Evolutionary conservation across 2,797 vertebrate species (phyloP).

Genomic region (Micromesistius poutassou): DNA sequence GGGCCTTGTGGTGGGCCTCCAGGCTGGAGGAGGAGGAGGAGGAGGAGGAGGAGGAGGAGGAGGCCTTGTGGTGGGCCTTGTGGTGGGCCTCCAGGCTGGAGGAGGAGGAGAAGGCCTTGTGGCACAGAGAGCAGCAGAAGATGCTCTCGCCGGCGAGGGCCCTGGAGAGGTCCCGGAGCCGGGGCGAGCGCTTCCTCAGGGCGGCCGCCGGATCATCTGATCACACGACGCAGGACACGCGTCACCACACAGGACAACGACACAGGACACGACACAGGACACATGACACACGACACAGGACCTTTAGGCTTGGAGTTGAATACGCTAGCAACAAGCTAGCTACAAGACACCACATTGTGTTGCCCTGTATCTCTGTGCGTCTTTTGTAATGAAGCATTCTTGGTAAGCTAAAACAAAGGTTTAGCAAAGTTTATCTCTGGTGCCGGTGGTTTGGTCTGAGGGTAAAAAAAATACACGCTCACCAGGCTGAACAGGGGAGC

Average conservation of each 20-base stretch:
- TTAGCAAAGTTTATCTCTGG: not conserved
- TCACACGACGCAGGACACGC: no score
- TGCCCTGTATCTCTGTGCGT: slow-evolving; percentile 21
- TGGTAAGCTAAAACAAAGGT: not conserved
- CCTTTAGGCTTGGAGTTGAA: not conserved
- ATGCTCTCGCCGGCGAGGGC: slow-evolving; percentile 8
- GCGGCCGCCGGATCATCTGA: slow-evolving; percentile 4
- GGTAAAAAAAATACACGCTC: not conserved
- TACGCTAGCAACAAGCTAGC: not conserved
- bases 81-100: slow-evolving; percentile 26
- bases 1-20: no score
- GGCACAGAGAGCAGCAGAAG: slow-evolving; percentile 24
- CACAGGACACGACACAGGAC: no score
- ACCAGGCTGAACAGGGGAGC: not conserved
- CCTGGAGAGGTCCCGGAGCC: slow-evolving; percentile 23
- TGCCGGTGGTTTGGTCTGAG: not conserved
- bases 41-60: slow-evolving; percentile 16
- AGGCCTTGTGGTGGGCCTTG: slow-evolving; percentile 26
- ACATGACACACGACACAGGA: not conserved
- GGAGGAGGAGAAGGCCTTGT: slow-evolving; percentile 11
- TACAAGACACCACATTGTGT: not conserved
- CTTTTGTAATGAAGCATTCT: slow-evolving; percentile 32
- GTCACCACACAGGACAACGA: no score
- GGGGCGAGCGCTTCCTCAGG: slow-evolving; percentile 28
- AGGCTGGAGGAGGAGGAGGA: slow-evolving; percentile 11